Evolutionary conservation across 1,140 invertebrate genomes (phyloP), one percentile per base, ranked within the genome.

Genomic region (Leptestheria dahalacensis): DNA sequence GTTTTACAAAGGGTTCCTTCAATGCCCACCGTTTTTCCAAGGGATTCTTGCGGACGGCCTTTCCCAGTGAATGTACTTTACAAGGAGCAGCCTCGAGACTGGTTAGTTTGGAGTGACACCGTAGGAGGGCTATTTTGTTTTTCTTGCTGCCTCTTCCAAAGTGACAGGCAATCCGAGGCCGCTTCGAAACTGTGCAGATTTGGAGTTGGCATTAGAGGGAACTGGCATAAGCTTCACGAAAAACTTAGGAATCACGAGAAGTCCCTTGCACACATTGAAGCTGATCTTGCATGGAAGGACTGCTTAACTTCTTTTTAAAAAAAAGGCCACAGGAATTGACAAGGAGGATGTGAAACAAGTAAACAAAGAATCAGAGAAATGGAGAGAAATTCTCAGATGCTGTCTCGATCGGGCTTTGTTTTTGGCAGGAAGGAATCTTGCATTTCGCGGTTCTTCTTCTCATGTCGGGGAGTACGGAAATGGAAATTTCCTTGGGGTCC

Each of bases 61-160:
- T 54, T 54, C 24, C 24, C 1, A 25, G n/a, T 9, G 18, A 54
- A 1, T 2, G 9, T 54, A 25, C 24, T 54, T 1, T 54, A 54
- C 50, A 51, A 51, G 18, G 50, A 51, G 50, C 52, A 21, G 9
- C 52, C 24, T 54, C 24, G 52, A 54, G 52, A 54, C 18, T 54
- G 52, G 52, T 54, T 54, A 25, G 23, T 54, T 54, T 54, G 52
- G 52, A 54, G 24, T 54, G 52, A 54, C 52, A 54, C 1, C 52
- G 52, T 54, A 25, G 24, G 24, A 25, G 24, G 52, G 15, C n/a
- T 54, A 54, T 25, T 54, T 54, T 54, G 1, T 54, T 2, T 54
- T 25, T 54, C 15, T 54, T 54, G 52, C 52, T 41, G 33, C 15
- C 52, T 54, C 29, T 54, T 54, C 2, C 18, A 54, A 54, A 54